These are phyloP conservation scores for Agrenia bidenticulata DNA, from an alignment of 2,888 invertebrate species.

Conservation along the genomic window DNA sequence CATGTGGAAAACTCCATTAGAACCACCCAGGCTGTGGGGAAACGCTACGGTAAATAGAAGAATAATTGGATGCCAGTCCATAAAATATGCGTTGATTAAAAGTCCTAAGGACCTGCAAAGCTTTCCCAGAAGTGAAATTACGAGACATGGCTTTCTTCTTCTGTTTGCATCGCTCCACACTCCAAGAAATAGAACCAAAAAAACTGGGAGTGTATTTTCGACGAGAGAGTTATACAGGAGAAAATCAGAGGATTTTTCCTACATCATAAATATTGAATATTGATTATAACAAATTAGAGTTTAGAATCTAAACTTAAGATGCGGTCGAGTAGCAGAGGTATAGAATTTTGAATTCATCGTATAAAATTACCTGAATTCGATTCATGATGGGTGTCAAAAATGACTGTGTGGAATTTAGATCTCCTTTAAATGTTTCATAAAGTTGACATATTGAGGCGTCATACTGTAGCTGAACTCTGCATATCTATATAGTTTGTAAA, in stretches of 20 bases:
- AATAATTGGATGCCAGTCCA: constrained; percentile 47
- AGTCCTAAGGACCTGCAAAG: constrained; percentile 49
- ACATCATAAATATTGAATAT: constrained; percentile 10
- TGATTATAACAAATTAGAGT: constrained; percentile 9
- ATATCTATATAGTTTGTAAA: constrained; percentile 43
- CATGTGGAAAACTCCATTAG: constrained; percentile 52
- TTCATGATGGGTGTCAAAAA: constrained; percentile 43
- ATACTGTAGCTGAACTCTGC: constrained; percentile 45
- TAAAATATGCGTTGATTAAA: constrained; percentile 48
- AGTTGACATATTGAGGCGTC: constrained; percentile 39
- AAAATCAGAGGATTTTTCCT: constrained; percentile 48
- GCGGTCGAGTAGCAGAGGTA: too few species aligned
- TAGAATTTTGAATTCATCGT: neutral
- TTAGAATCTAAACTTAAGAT: neutral
- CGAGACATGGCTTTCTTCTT: constrained; percentile 49
- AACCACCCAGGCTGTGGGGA: constrained; percentile 50
- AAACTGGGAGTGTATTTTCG: constrained; percentile 51
- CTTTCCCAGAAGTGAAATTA: constrained; percentile 49
- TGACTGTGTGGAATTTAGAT: constrained; percentile 37
- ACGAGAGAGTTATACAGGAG: constrained; percentile 52
- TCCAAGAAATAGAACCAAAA: constrained; percentile 52
- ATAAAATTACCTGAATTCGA: constrained; percentile 45
- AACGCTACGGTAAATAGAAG: constrained; percentile 48
- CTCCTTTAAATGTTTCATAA: constrained; percentile 39
- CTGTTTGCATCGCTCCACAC: constrained; percentile 51